Percentiles rank a stretch among this genome's conserved stretches.
These are phyloP conservation scores for Fulmarus glacialis DNA, from an alignment of 2,113 vertebrate genomes.

Conservation along the genomic window DNA sequence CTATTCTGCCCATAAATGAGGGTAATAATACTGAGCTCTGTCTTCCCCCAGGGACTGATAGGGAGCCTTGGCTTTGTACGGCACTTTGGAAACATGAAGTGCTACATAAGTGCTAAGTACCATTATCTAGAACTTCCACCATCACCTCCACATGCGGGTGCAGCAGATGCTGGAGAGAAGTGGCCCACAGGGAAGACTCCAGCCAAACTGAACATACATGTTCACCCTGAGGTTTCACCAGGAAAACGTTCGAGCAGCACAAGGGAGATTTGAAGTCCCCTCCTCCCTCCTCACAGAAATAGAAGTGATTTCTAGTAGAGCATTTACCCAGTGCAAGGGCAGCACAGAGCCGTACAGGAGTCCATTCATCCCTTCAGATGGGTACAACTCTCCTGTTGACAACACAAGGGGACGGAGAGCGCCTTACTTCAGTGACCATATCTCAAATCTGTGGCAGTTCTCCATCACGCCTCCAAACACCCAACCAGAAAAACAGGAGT, in stretches of 20 bases:
- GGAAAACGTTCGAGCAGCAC: neutral
- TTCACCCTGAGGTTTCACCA: neutral
- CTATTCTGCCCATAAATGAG: slow-evolving; percentile 42
- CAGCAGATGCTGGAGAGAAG: neutral
- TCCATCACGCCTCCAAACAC: neutral
- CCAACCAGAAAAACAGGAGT: neutral
- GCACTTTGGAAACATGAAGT: slow-evolving; percentile 32
- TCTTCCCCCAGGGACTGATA: slow-evolving; percentile 11
- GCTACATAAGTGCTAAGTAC: slow-evolving; percentile 1
- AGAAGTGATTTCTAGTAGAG: neutral
- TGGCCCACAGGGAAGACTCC: neutral
- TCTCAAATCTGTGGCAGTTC: neutral
- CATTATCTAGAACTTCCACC: slow-evolving; percentile 18
- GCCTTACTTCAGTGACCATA: neutral
- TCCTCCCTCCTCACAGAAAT: neutral
- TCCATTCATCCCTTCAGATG: neutral
- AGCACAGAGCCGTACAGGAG: neutral
- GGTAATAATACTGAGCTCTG: neutral
- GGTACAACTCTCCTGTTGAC: neutral
- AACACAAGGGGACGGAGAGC: neutral
- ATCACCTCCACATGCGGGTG: neutral
- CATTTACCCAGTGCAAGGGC: neutral
- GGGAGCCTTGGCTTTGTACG: neutral
- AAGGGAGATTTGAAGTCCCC: neutral
- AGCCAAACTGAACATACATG: neutral